Evolutionary conservation across 2,113 vertebrate species (phyloP).

Genomic region (Prionailurus bengalensis): DNA sequence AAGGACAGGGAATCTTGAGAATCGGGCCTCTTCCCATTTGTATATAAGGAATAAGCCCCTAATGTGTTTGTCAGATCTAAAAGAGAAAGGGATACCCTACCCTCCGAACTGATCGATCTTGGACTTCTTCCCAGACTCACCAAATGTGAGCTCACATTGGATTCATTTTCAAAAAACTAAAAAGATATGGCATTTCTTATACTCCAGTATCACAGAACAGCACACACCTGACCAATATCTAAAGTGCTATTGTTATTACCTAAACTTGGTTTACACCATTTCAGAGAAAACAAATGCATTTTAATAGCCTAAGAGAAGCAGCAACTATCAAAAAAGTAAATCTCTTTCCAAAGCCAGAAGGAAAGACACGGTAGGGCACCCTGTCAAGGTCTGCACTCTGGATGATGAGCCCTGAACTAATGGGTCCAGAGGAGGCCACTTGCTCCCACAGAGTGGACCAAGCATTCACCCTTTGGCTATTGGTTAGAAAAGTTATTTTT

Average conservation of each 20-base stretch:
- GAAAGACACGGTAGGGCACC: neutral
- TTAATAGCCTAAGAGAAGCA: neutral
- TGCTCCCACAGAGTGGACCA: neutral
- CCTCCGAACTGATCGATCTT: neutral
- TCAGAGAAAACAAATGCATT: neutral
- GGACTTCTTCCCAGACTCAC: neutral
- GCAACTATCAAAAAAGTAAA: neutral
- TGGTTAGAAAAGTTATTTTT: conserved; percentile 1
- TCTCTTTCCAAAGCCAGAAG: neutral
- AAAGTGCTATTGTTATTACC: neutral
- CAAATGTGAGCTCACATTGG: neutral
- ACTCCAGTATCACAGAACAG: neutral
- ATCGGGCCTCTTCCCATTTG: neutral
- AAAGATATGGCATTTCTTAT: neutral
- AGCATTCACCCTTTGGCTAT: neutral
- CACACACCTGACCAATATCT: neutral
- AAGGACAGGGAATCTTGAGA: neutral
- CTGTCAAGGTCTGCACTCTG: neutral
- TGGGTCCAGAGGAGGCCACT: fast-evolving
- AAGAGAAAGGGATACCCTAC: neutral
- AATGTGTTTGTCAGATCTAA: neutral
- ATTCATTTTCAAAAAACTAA: neutral
- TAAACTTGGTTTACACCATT: neutral
- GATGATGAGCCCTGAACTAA: neutral
- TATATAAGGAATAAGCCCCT: neutral